These are phyloP conservation scores for Psephotus haematonotus DNA, from an alignment of 2,113 vertebrate species.

Conservation along the genomic window DNA sequence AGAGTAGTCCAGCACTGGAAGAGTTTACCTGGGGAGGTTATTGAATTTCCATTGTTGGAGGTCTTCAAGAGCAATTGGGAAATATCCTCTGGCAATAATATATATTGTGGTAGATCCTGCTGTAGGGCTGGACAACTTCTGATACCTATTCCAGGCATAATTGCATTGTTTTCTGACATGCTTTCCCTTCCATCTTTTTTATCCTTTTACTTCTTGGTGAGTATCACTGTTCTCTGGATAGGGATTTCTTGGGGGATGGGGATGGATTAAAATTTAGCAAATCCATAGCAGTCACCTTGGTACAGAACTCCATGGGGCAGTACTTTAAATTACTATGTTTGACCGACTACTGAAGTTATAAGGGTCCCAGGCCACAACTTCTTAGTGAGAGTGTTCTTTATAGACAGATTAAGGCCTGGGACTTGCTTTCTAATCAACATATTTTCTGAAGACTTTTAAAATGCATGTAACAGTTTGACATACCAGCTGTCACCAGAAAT, in stretches of 20 bases:
- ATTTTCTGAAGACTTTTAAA: constrained; percentile 43
- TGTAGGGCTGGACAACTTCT: neutral
- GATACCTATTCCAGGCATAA: neutral
- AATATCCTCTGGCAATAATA: neutral
- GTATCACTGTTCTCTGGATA: neutral
- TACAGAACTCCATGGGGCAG: neutral
- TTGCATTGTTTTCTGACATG: fast-evolving
- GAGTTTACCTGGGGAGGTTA: neutral
- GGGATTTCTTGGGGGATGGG: neutral
- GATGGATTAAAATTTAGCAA: neutral
- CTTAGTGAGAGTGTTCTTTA: neutral
- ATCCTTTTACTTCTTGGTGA: neutral
- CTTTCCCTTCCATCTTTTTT: neutral
- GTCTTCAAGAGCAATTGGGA: neutral
- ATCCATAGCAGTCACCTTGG: neutral
- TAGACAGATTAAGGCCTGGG: neutral
- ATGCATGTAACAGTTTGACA: constrained; percentile 37
- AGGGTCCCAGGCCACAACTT: neutral
- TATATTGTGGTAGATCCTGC: neutral
- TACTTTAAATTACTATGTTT: neutral
- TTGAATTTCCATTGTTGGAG: neutral
- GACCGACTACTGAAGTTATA: neutral
- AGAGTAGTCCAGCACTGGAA: neutral
- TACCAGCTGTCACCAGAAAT: constrained; percentile 54
- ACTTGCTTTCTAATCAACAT: constrained; percentile 5